Base-by-base conservation (phyloP, 2,797 vertebrate species). In the Pipistrellus nathusii region DNA sequence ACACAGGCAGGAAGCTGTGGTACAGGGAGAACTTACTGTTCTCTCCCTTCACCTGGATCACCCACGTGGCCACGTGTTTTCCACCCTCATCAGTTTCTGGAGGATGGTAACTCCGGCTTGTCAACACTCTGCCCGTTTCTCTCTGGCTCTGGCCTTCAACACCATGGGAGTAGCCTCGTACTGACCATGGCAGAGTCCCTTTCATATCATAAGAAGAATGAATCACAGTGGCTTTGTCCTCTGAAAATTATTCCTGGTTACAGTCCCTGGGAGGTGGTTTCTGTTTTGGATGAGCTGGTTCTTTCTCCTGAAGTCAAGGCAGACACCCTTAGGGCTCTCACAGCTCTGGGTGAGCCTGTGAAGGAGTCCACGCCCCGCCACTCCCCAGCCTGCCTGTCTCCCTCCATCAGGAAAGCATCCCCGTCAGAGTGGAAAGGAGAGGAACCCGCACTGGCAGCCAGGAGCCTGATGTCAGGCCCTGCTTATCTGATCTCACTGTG, bases 181-280 rank as follows among this genome's bases (percentile, higher is more conserved):
- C 64, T n/a, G 38, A 55, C 51, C 44, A 35, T 25, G 53, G 86
- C 48, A 84, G 46, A 55, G 35, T 69, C 57, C 9, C 55, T 84
- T 55, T 66, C 23, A 46, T 38, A 77, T 69, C 62, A 14, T 75
- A 41, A 84, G 55, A 87, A 93, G 64, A 93, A 75, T 86, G 53
- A 23, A 85, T 87, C 48, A 51, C 4, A 48, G 46, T 48, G 46
- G 13, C 46, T 48, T 11, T 80, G 48, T 38, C 21, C 27, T 76
- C 64, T 80, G 66, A 85, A 95, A 35, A 55, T 76, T 48, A 59
- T 64, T 76, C 44, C 78, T 57, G 32, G 76, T 27, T 73, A 38
- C 17, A 8, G 46, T 78, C 51, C 80, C 53, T 44, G 51, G 62
- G 32, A 91, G 53, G 71, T 4, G 48, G 57, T 59, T 48, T 75